Percentiles rank a stretch among this genome's conserved stretches.
phyloP scores from a whole-genome alignment of 2,113 vertebrate species.

The Hystrix cristata region DNA sequence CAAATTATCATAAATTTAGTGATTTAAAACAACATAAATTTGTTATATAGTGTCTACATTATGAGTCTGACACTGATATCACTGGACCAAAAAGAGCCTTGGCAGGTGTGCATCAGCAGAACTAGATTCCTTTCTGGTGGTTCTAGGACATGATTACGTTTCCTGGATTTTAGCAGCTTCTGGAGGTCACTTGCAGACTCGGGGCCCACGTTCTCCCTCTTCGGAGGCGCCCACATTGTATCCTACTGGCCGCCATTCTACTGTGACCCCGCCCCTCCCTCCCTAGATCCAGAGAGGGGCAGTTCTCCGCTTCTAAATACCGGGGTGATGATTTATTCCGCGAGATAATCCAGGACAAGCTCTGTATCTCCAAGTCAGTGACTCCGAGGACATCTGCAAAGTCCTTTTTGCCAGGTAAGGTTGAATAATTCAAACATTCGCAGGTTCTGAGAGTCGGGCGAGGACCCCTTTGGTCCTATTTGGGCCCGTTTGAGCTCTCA shows the following conservation, averaged over 20 bases:
- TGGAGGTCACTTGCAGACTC: rapidly evolving
- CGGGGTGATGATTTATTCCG: not conserved
- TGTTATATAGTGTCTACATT: not conserved
- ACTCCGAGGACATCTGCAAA: not conserved
- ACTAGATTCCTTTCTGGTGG: not conserved
- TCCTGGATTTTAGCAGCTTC: not conserved
- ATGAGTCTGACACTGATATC: not conserved
- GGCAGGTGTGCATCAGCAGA: too few species aligned
- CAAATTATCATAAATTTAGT: not conserved
- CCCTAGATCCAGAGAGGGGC: not conserved
- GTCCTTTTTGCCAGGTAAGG: not conserved
- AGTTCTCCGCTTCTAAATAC: not conserved
- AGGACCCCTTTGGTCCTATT: not conserved
- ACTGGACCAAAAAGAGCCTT: not conserved
- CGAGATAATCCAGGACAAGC: not conserved
- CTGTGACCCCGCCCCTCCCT: not conserved
- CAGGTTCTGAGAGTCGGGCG: not conserved
- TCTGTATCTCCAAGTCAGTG: not conserved
- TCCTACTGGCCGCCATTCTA: not conserved
- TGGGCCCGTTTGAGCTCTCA: not conserved
- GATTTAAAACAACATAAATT: not conserved
- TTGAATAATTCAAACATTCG: not conserved
- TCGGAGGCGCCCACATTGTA: not conserved
- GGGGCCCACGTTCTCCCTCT: not conserved
- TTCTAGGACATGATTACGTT: not conserved